phyloP scores from a whole-genome alignment of 2,797 vertebrate species.

The Manis pentadactyla region DNA sequence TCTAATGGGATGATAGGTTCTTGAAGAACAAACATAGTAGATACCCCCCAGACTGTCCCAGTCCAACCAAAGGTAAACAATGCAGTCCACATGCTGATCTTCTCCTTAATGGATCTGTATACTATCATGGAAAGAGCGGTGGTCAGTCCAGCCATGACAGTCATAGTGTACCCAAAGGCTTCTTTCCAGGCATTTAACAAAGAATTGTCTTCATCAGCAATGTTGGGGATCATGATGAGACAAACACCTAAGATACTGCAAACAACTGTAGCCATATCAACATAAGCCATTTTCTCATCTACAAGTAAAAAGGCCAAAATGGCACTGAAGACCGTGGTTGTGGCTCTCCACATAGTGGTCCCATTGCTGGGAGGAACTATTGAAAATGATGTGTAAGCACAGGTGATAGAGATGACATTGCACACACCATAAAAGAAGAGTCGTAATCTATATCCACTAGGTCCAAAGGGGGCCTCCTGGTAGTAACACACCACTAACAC shows the following conservation, averaged over 20 bases:
- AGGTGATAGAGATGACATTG: conserved; percentile 97
- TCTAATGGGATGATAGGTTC: conserved; percentile 94
- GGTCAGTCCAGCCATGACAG: conserved; percentile 95
- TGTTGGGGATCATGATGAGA: conserved; percentile 94
- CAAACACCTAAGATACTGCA: conserved; percentile 94
- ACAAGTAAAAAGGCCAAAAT: conserved; percentile 95
- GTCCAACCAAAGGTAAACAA: conserved; percentile 99
- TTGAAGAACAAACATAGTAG: conserved; percentile 94
- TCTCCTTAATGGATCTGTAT: conserved; percentile 96
- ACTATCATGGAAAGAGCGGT: conserved; percentile 97
- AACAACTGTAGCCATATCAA: conserved; percentile 91
- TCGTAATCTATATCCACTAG: conserved; percentile 92
- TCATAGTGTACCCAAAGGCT: conserved; percentile 97
- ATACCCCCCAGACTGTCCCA: conserved; percentile 92
- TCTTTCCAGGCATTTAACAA: conserved; percentile 94
- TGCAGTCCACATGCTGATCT: conserved; percentile 95
- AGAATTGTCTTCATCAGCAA: conserved; percentile 91
- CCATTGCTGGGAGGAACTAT: conserved; percentile 95
- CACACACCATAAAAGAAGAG: conserved; percentile 95
- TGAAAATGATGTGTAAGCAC: conserved; percentile 95
- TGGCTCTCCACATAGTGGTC: conserved; percentile 96
- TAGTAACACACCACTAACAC: conserved; percentile 92
- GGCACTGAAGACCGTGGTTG: conserved; percentile 95
- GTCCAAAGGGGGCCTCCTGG: conserved; percentile 95
- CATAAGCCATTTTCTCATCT: conserved; percentile 93